A percentile compares a stretch with the other conserved stretches of the same genome.
phyloP scores from a whole-genome alignment of 1,140 invertebrate species.

The Diachasmimorpha longicaudata region DNA sequence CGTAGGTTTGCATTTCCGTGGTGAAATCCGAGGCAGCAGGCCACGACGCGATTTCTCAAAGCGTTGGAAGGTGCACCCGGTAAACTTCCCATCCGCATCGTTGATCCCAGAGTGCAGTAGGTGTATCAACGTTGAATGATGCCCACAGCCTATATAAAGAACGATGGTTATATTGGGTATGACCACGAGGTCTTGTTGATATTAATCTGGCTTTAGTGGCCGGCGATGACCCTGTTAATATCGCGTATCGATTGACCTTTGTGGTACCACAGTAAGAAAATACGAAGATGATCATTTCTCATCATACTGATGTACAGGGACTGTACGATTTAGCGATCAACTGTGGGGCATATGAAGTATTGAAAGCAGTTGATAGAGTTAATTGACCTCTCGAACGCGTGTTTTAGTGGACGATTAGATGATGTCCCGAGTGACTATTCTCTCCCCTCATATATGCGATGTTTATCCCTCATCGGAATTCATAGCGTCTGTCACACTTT shows the following conservation, averaged over 20 bases:
- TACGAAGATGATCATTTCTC: not conserved
- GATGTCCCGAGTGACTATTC: not conserved
- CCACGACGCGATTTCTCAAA: slow-evolving; percentile 45
- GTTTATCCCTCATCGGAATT: not conserved
- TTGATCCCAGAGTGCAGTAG: slow-evolving; percentile 1
- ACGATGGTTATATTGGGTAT: not conserved
- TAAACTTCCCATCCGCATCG: slow-evolving; percentile 11
- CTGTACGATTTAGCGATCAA: not conserved
- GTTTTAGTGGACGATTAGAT: slow-evolving; percentile 1
- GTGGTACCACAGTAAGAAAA: not conserved
- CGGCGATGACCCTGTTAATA: slow-evolving; percentile 30
- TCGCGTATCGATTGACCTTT: slow-evolving; percentile 19
- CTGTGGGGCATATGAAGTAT: not conserved
- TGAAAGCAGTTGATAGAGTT: not conserved
- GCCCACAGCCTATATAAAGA: not conserved
- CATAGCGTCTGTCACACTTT: not conserved
- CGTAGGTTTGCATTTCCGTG: slow-evolving; percentile 45
- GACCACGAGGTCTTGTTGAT: not conserved
- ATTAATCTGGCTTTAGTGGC: slow-evolving; percentile 29
- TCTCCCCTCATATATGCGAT: not conserved
- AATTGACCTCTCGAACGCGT: slow-evolving; percentile 5
- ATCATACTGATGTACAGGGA: not conserved
- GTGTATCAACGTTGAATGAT: not conserved
- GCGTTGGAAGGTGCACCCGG: slow-evolving; percentile 4
- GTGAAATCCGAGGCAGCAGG: slow-evolving; percentile 49